phyloP scores from a whole-genome alignment of 2,888 invertebrate genomes.

The Calameuta filiformis region DNA sequence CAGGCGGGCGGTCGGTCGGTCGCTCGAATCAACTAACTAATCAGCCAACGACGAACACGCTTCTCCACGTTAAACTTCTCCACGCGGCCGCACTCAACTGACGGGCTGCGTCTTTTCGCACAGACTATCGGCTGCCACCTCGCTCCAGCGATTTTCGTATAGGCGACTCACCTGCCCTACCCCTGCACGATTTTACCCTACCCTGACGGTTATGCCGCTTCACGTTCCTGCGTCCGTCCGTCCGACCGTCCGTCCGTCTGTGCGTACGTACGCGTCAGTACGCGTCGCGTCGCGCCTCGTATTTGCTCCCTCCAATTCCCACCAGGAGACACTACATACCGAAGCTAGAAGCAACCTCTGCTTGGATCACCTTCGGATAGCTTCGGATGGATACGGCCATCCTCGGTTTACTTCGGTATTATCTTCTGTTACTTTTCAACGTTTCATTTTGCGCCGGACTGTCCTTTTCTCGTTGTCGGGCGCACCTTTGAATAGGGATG shows the following conservation, averaged over 20 bases:
- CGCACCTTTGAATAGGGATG: not conserved
- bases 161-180: slow-evolving; percentile 16
- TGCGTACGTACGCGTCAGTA: not conserved
- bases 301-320: not conserved
- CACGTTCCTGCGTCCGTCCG: not conserved
- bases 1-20: not conserved
- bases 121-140: slow-evolving; percentile 23
- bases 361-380: not conserved
- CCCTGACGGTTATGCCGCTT: slow-evolving; percentile 5
- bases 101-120: slow-evolving; percentile 44
- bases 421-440: not conserved
- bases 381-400: not conserved
- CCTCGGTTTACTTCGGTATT: not conserved
- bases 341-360: not conserved
- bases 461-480: not conserved
- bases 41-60: not conserved
- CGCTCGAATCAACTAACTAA: not conserved
- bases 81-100: slow-evolving; percentile 50
- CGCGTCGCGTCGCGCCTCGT: not conserved
- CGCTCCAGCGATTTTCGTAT: slow-evolving; percentile 29
- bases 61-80: not conserved
- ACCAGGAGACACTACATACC: not conserved
- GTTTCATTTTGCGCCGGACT: not conserved
- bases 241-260: not conserved
- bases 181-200: slow-evolving; percentile 10